Evolutionary conservation across 2,888 invertebrate species (phyloP), one percentile per base, ranked within the genome.

Genomic region (Ctena decussata): DNA sequence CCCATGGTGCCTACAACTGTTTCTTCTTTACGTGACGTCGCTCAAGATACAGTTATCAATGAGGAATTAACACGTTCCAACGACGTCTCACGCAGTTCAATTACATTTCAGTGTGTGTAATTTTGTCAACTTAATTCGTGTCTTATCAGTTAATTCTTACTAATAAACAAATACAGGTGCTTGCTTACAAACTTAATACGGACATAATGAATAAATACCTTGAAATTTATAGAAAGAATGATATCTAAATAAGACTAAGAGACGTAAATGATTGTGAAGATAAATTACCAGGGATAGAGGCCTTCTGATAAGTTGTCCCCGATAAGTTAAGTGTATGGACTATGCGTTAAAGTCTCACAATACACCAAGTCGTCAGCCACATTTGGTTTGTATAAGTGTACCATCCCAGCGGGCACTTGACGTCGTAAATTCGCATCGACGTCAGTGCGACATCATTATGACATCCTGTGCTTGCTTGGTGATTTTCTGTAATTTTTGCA

Each of bases 161-260:
- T 65, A 65, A 65, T 65, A 65, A 65, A 65, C 65, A 65, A 65
- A 65, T 65, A 65, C 65, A 65, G 65, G 65, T 65, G 65, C 30
- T 30, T 35, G 35, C 32, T 65, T 65, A 35, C 35, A 18, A 65
- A 65, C 65, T 65, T 65, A 65, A 65, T 65, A 65, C 65, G 6
- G 35, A 21, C 24, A 65, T 65, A 65, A 65, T 65, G 65, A 35
- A 35, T 35, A 35, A 65, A 35, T 35, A 65, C 35, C 65, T 65
- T 35, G 35, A 65, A 65, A 18, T 65, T 65, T 30, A 65, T 65
- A 35, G 65, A 65, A 65, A 35, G 65, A 65, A 65, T 65, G 11
- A 21, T 65, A 65, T 65, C 65, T 35, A 65, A 65, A 65, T 35
- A 65, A 65, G 60, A 30, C 27, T 60, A 27, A 6, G 11, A 21